Evolutionary conservation across 2,888 invertebrate species (phyloP).

Genomic region (Drosophila eohydei): DNA sequence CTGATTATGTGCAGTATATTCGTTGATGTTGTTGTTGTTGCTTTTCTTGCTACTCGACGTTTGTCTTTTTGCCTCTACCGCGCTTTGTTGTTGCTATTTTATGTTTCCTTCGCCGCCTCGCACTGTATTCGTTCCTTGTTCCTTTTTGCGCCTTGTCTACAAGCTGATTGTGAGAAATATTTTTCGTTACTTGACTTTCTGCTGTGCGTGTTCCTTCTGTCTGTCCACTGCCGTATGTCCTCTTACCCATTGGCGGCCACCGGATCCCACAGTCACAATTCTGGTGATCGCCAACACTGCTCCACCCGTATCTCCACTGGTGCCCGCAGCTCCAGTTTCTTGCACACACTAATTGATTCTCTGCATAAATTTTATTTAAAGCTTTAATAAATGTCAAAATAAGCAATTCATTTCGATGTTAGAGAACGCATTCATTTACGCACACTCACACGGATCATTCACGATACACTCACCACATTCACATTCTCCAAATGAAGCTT

Average conservation of each 20-base stretch:
- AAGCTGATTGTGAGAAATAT: constrained; percentile 77
- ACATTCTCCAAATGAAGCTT: constrained; percentile 67
- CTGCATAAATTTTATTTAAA: constrained; percentile 81
- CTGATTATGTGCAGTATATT: constrained; percentile 50
- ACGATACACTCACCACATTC: constrained; percentile 8
- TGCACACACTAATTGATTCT: constrained; percentile 72
- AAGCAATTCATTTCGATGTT: constrained; percentile 81
- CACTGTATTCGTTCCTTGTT: constrained; percentile 41
- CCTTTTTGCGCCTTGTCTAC: constrained; percentile 44
- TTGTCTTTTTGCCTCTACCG: constrained; percentile 71
- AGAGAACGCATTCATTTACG: constrained; percentile 64
- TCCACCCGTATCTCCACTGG: constrained; percentile 17
- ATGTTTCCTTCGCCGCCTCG: constrained; percentile 41
- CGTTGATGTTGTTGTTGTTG: constrained; percentile 30
- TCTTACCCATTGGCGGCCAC: constrained; percentile 16
- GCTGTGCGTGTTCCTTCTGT: constrained; percentile 35
- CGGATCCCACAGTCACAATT: constrained; percentile 17
- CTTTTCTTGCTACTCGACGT: constrained; percentile 43
- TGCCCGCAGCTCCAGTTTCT: constrained; percentile 37
- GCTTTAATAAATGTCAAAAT: constrained; percentile 82
- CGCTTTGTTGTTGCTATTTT: constrained; percentile 57
- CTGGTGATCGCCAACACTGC: constrained; percentile 2
- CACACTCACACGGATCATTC: constrained; percentile 27
- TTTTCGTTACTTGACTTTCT: constrained; percentile 68
- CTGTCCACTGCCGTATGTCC: constrained; percentile 2